Conservation (phyloP, 2,113 vertebrate genomes). For the Dolichotis patagonum region DNA sequence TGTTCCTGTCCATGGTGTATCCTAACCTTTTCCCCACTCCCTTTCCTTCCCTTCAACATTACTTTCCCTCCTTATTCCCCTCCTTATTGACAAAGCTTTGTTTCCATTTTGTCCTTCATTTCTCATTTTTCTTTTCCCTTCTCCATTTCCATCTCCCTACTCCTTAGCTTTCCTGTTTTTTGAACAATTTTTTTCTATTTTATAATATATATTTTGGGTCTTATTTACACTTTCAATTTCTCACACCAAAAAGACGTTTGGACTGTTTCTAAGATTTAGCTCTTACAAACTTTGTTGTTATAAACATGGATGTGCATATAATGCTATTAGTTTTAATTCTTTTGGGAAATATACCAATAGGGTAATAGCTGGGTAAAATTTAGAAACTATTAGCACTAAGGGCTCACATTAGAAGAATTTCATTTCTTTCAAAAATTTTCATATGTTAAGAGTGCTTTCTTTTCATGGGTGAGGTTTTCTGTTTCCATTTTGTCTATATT, state of each 20-base stretch:
- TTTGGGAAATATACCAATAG: not conserved
- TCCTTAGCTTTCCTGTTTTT: not conserved
- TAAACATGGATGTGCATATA: not conserved
- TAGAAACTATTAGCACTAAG: not conserved
- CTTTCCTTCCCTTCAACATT: not conserved
- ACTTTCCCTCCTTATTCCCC: not conserved
- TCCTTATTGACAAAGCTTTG: not conserved
- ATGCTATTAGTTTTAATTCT: not conserved
- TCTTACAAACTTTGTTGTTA: not conserved
- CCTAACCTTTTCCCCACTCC: not conserved
- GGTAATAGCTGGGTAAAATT: not conserved
- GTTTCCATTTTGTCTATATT: not conserved
- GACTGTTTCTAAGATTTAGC: not conserved
- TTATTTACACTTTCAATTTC: not conserved
- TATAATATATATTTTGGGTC: not conserved
- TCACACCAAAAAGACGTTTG: not conserved
- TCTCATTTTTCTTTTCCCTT: too few species aligned
- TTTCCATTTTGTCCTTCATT: not conserved
- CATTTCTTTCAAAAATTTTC: not conserved
- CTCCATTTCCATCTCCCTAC: not conserved
- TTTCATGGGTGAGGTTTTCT: not conserved
- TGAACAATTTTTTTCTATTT: too few species aligned
- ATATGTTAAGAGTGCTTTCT: not conserved
- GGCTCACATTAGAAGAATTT: not conserved
- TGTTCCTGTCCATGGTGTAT: not conserved